Conservation (phyloP, 2,797 vertebrate genomes). For the Clangula hyemalis region DNA sequence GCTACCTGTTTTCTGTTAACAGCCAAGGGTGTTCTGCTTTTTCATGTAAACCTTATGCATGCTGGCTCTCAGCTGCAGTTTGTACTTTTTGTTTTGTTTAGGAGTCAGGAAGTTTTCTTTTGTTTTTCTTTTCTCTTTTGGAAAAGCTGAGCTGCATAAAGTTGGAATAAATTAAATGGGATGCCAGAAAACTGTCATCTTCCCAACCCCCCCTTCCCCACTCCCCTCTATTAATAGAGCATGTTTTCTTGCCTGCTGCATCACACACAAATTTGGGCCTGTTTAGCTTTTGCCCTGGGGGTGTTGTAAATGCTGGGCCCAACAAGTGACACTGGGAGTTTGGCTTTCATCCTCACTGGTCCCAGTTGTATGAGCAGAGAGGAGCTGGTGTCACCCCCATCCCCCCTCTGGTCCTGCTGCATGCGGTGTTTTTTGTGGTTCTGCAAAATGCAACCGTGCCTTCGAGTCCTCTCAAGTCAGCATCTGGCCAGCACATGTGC, state of each 20-base stretch:
- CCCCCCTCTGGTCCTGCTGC: background rate
- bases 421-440: accelerated
- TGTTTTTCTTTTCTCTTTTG: constrained; percentile 34
- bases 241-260: background rate
- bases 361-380: background rate
- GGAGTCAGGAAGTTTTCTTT: constrained; percentile 50
- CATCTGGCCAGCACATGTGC: background rate
- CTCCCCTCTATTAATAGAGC: background rate
- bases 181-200: constrained; percentile 44
- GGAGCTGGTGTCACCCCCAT: background rate
- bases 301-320: background rate
- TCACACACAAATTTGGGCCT: background rate
- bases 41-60: constrained; percentile 54
- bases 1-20: constrained; percentile 61
- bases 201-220: background rate
- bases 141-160: constrained; percentile 57
- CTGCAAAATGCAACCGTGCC: background rate
- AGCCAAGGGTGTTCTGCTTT: constrained; percentile 53
- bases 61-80: constrained; percentile 52
- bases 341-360: background rate
- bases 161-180: constrained; percentile 71
- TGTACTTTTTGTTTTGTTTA: constrained; percentile 60
- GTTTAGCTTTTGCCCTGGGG: background rate
- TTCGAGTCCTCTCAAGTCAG: background rate
- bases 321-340: background rate